Conservation (phyloP, 2,113 vertebrate genomes). For the Crotalus horridus region DNA sequence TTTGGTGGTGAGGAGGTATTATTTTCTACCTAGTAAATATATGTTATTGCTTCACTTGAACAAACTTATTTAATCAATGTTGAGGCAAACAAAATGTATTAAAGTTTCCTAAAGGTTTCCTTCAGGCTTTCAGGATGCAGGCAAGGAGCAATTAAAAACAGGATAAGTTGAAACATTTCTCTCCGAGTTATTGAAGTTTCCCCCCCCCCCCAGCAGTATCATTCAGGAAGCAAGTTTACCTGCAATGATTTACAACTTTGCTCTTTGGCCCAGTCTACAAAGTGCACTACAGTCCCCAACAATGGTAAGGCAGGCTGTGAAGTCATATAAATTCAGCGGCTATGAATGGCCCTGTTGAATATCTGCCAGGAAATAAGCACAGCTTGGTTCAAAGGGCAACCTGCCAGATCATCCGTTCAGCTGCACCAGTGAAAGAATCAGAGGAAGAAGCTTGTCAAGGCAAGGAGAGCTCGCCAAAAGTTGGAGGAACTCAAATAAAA, state of each 20-base stretch:
- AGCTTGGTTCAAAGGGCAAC: conserved; percentile 23
- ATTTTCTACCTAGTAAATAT: background rate
- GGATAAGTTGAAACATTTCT: background rate
- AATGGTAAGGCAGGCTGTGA: background rate
- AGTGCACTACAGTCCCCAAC: background rate
- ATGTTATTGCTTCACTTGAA: background rate
- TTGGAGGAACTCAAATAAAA: conserved; percentile 2
- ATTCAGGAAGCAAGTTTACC: background rate
- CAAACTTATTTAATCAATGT: background rate
- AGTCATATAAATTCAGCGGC: conserved; percentile 25
- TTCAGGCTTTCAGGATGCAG: background rate
- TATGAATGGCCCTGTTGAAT: conserved; percentile 33
- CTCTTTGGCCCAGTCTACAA: background rate
- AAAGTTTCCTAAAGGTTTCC: background rate
- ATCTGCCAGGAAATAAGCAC: conserved; percentile 43
- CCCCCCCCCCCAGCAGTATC: background rate
- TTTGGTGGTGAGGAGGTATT: background rate
- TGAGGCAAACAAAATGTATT: background rate
- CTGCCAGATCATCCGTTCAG: conserved; percentile 41
- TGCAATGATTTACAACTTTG: conserved; percentile 7
- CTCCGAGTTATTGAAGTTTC: background rate
- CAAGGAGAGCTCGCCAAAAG: conserved; percentile 25
- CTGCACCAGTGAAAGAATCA: conserved; percentile 10
- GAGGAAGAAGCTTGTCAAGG: conserved; percentile 15
- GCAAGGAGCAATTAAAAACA: background rate